Evolutionary conservation across 2,113 vertebrate genomes (phyloP).

Genomic region (Chaetodon trifascialis): DNA sequence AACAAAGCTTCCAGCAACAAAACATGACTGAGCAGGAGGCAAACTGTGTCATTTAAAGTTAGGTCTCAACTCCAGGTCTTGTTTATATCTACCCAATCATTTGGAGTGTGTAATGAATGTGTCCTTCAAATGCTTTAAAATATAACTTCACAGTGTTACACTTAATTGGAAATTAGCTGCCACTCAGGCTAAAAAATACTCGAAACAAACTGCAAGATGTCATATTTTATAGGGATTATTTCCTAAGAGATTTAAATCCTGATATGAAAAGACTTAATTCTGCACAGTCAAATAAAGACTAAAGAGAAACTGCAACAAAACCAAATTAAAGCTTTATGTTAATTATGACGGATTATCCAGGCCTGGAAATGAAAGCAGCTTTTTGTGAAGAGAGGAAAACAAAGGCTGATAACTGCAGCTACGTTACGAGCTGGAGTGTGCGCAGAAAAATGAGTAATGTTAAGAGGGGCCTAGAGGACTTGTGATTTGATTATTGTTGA

Average conservation of each 20-base stretch:
- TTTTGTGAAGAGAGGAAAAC: not conserved
- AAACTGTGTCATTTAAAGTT: not conserved
- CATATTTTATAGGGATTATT: not conserved
- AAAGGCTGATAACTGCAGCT: not conserved
- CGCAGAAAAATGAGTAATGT: not conserved
- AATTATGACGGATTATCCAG: conserved; percentile 21
- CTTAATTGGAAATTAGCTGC: not conserved
- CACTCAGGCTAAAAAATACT: not conserved
- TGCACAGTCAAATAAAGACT: not conserved
- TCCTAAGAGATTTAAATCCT: not conserved
- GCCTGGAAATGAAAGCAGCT: not conserved
- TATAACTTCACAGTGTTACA: not conserved
- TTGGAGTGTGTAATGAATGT: not conserved
- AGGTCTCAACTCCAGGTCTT: not conserved
- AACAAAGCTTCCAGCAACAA: not conserved
- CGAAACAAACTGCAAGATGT: not conserved
- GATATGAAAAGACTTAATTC: not conserved
- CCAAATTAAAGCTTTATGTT: not conserved
- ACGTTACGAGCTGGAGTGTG: not conserved
- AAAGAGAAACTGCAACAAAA: not conserved
- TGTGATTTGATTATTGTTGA: not conserved
- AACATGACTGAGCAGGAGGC: too few relatives aligned
- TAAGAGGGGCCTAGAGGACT: not conserved
- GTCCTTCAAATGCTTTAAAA: not conserved
- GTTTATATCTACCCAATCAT: not conserved